Conservation (phyloP, 1,140 invertebrate species). For the Akabosia matsudoensis region DNA sequence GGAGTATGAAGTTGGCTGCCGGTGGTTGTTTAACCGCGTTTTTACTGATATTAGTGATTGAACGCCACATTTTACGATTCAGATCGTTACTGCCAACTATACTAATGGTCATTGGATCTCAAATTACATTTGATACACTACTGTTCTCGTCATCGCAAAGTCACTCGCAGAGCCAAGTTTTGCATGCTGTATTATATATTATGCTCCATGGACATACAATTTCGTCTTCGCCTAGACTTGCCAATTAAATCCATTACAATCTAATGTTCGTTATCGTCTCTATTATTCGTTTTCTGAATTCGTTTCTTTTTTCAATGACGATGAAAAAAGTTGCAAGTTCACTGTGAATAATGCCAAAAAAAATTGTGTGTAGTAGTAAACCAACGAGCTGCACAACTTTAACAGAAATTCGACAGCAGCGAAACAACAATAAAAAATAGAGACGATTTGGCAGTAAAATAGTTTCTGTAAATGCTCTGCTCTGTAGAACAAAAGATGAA, state of each 20-base stretch:
- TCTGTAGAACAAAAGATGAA: background rate
- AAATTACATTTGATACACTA: conserved; percentile 18
- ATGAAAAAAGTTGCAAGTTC: conserved; percentile 11
- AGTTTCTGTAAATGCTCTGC: background rate
- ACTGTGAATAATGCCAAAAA: conserved; percentile 1
- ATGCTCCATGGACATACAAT: background rate
- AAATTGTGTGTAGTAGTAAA: background rate
- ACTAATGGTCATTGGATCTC: conserved; percentile 15
- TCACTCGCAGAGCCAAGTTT: too few relatives aligned
- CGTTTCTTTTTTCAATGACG: background rate
- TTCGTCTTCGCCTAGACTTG: background rate
- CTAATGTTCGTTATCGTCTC: background rate
- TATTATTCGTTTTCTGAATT: background rate
- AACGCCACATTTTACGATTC: background rate
- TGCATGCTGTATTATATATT: too few relatives aligned
- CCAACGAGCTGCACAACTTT: background rate
- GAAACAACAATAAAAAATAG: background rate
- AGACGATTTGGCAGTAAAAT: background rate
- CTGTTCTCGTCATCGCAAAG: background rate
- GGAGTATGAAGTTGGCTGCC: background rate
- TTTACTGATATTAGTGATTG: background rate
- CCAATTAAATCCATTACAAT: conserved; percentile 10
- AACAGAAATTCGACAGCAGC: too few relatives aligned
- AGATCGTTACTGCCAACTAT: conserved; percentile 5
- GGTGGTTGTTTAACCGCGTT: background rate